Base-by-base conservation (phyloP, 35 echinoderm and acorn worm species). In the Ophioderma brevispina region DNA sequence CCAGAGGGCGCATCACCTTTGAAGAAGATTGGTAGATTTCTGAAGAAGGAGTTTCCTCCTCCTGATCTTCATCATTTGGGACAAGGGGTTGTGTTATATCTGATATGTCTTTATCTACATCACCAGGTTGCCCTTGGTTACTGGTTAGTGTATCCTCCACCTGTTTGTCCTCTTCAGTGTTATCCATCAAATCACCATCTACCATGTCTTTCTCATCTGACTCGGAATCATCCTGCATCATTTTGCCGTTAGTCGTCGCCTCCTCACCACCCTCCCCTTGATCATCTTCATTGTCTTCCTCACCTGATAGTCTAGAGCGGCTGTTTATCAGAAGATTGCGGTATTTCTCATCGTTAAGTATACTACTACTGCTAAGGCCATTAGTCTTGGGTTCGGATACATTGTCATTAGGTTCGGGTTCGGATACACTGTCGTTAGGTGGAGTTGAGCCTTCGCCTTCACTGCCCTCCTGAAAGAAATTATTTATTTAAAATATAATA, bases 301-400 rank as follows among this genome's bases (percentile, higher is more conserved):
- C 83, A 59, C 83, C 83, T 85, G 83, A 85, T 85, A 85, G 55
- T 64, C 1, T 32, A 31, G 32, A 37, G 31, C 83, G 83, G 70
- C n/a, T n/a, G n/a, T 85, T 85, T 28, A 76, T 76, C 25, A 91
- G 81, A 14, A 91, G 82, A 78, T 85, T 77, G 36, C 76, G 64
- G 76, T 85, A 91, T 78, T 91, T 91, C 38, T 91, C 90, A 41
- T 85, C 86, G 75, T 85, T 80, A 37, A 91, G 90, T 76, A 91
- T 41, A 77, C 78, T 33, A 49, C 64, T 76, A n/a, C 64, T 78
- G 5, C 81, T 36, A 36, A 85, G 83, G 32, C 90, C 90, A 40
- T 91, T 91, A 23, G 82, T 91, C 76, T 91, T 91, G 37, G 64
- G 82, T 78, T 91, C 82, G 1, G 82, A 78, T n/a, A n/a, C n/a